Base-by-base conservation (phyloP, 2,888 invertebrate species). In the Tetanocera ferruginea region DNA sequence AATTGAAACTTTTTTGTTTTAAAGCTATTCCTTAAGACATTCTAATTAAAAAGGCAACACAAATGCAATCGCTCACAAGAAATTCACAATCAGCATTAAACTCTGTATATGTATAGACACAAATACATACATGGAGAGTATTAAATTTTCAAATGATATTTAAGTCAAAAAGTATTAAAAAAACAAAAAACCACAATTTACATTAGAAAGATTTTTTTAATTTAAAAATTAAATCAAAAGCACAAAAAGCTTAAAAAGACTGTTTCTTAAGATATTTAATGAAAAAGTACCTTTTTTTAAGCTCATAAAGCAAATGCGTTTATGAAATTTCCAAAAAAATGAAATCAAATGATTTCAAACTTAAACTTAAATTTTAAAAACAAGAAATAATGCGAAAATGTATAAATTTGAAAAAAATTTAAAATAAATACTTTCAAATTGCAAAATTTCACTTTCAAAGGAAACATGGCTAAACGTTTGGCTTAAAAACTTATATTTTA, bases 251-350 rank as follows among this genome's bases (percentile, higher is more conserved):
- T 37, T 76, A 75, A 78, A 81, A 85, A 85, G 84, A 85, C 86
- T 86, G 85, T 85, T 85, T 84, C 82, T 81, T 81, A 75, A 82
- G 80, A 79, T 71, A 76, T 70, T 31, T 19, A 49, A 60, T 60
- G 11, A 14, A 62, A 76, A 25, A 62, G 52, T 37, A 57, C 28
- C 28, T 34, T 57, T 72, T 72, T 57, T 72, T 17, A 34, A n/a
- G 52, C 49, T 37, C 37, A 8, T 8, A 37, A 37, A 37, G 8
- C 3, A 14, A 52, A 70, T 49, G 25, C 14, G 51, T 23, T 19
- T 57, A 9, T 57, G 19, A 23, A 3, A 19, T 52, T 52, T 52
- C 37, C 49, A 70, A 69, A 49, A 43, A 69, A 5, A 37, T 8
- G 51, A 43, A 34, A 19, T 57, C 57, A 23, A 55, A 55, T 55